Percentiles rank a stretch among this genome's conserved stretches.
Conservation (phyloP, 1,140 invertebrate species). For the Macrobrachium rosenbergii region DNA sequence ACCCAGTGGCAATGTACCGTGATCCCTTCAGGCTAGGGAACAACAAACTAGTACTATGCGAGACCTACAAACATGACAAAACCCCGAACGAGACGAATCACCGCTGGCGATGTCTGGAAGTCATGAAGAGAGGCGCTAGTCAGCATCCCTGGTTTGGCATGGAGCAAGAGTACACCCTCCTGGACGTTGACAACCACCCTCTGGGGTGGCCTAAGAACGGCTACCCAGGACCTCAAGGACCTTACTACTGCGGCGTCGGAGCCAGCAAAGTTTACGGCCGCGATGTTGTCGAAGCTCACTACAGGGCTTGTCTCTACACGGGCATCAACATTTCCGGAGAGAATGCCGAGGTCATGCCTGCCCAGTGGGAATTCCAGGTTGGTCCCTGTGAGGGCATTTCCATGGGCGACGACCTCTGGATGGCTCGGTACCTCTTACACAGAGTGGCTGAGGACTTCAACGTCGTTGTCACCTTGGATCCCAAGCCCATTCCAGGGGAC, state of each 20-base stretch:
- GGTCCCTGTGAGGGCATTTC: neutral
- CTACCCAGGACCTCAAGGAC: conserved; percentile 8
- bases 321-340: conserved; percentile 3
- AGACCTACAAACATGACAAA: conserved; percentile 12
- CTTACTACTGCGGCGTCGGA: conserved; percentile 10
- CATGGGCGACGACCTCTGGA: conserved; percentile 9
- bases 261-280: conserved; percentile 14
- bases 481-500: conserved; percentile 4
- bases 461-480: neutral
- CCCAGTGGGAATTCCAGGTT: conserved; percentile 19
- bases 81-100: neutral
- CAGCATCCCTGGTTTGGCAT: conserved; percentile 10
- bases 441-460: neutral
- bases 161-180: neutral
- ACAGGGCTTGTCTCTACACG: conserved; percentile 3
- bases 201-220: conserved; percentile 14
- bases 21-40: neutral
- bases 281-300: conserved; percentile 13
- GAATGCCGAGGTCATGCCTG: conserved; percentile 6
- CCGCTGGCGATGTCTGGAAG: neutral
- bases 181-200: neutral
- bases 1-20: neutral
- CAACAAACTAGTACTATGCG: conserved; percentile 10
- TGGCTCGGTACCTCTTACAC: conserved; percentile 3
- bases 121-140: neutral